Percentiles rank a stretch among this genome's conserved stretches.
Conservation (phyloP, 2,113 vertebrate genomes). For the Syngnathus floridae region DNA sequence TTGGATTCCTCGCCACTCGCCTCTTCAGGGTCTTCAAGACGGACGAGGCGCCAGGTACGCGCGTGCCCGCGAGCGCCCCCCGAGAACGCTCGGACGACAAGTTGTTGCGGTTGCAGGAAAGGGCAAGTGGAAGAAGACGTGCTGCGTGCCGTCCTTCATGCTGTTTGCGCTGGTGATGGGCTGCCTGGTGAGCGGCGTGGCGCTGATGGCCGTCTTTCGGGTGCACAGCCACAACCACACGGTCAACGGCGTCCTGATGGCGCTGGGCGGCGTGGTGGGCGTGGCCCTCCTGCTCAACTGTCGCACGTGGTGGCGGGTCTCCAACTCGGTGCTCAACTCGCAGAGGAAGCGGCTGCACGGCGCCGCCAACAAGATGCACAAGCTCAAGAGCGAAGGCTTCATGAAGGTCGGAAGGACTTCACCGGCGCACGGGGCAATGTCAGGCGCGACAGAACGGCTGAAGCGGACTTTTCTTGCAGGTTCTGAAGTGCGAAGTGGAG, state of each 20-base stretch:
- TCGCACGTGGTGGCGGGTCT: conserved; percentile 92
- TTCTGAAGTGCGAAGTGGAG: conserved; percentile 93
- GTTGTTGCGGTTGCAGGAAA: conserved; percentile 70
- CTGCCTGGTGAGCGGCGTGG: conserved; percentile 79
- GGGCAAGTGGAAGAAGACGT: conserved; percentile 93
- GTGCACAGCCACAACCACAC: conserved; percentile 78
- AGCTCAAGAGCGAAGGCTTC: conserved; percentile 93
- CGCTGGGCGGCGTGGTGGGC: conserved; percentile 79
- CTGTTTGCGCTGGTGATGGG: conserved; percentile 81
- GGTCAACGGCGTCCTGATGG: conserved; percentile 80
- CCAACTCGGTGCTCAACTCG: conserved; percentile 88
- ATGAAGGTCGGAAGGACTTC: conserved; percentile 79
- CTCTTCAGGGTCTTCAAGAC: conserved; percentile 95
- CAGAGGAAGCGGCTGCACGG: conserved; percentile 89
- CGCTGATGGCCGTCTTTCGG: conserved; percentile 80
- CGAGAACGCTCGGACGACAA: background rate
- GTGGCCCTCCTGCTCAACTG: conserved; percentile 88
- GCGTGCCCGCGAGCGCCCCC: background rate
- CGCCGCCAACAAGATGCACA: conserved; percentile 88
- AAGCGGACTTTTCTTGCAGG: conserved; percentile 60
- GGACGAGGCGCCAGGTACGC: conserved; percentile 84
- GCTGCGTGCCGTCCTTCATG: conserved; percentile 90
- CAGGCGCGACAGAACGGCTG: too few species aligned
- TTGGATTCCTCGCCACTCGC: conserved; percentile 91
- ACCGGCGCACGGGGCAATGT: background rate